Evolutionary conservation across 2,113 vertebrate species (phyloP).

Genomic region (Saccopteryx bilineata): DNA sequence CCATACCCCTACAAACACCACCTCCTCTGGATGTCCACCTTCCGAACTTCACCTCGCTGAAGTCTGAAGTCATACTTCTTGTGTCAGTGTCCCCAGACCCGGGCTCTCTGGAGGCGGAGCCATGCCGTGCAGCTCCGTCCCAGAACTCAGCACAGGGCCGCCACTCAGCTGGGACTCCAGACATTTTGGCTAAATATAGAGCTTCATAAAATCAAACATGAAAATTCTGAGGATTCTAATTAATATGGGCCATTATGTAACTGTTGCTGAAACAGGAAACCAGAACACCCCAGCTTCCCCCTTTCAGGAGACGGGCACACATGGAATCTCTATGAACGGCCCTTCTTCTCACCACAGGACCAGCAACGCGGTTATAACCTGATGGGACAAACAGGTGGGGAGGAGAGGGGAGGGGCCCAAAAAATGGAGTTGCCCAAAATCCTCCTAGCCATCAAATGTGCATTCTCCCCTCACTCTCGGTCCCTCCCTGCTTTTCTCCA

Average conservation of each 20-base stretch:
- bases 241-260: not conserved
- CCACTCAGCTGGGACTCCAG: not conserved
- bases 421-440: not conserved
- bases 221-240: not conserved
- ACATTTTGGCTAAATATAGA: not conserved
- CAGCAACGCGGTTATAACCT: no score
- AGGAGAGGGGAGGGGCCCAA: not conserved
- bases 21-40: not conserved
- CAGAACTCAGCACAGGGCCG: not conserved
- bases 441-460: rapidly evolving
- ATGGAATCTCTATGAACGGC: not conserved
- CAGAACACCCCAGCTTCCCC: not conserved
- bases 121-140: not conserved
- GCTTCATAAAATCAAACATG: not conserved
- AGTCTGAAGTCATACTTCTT: not conserved
- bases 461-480: not conserved
- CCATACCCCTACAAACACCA: not conserved
- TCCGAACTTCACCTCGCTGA: not conserved
- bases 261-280: not conserved
- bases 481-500: not conserved
- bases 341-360: not conserved
- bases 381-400: not conserved
- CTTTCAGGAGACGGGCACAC: not conserved
- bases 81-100: not conserved
- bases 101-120: not conserved